Conservation (phyloP, 2,113 vertebrate genomes). For the Eretmochelys imbricata region DNA sequence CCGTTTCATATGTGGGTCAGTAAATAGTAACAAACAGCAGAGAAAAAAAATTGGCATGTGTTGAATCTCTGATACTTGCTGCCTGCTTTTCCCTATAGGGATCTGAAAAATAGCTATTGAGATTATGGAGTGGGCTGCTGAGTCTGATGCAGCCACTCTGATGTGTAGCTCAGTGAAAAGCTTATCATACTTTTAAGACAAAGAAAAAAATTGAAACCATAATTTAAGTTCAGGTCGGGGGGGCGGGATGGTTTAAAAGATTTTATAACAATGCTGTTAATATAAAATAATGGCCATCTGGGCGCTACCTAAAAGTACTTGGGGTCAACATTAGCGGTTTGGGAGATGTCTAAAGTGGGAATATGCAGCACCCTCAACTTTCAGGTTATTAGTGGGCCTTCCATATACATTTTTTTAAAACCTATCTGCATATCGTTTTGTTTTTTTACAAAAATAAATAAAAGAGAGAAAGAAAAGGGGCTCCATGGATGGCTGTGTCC, state of each 20-base stretch:
- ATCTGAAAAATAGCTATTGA: conserved; percentile 66
- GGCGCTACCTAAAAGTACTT: conserved; percentile 56
- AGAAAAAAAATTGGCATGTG: conserved; percentile 70
- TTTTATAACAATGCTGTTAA: conserved; percentile 75
- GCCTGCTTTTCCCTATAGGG: conserved; percentile 77
- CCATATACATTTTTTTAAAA: conserved; percentile 62
- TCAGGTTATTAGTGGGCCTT: conserved; percentile 68
- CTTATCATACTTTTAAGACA: conserved; percentile 64
- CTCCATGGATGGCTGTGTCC: conserved; percentile 66
- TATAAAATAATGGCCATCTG: conserved; percentile 54
- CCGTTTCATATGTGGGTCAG: conserved; percentile 80
- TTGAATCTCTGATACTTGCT: conserved; percentile 78
- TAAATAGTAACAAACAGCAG: conserved; percentile 76
- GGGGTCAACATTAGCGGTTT: conserved; percentile 49
- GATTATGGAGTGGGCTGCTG: conserved; percentile 51
- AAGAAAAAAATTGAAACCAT: conserved; percentile 58
- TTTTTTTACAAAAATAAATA: conserved; percentile 58
- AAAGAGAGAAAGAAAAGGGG: conserved; percentile 56
- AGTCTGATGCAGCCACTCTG: conserved; percentile 55
- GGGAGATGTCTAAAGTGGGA: conserved; percentile 44
- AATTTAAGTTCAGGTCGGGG: conserved; percentile 68
- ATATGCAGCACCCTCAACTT: conserved; percentile 72
- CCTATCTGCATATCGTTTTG: conserved; percentile 60
- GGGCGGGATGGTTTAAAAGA: conserved; percentile 62
- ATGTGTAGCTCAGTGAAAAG: conserved; percentile 64